Evolutionary conservation across 2,797 vertebrate genomes (phyloP), one percentile per base, ranked within the genome.

Genomic region (Pipistrellus kuhlii): DNA sequence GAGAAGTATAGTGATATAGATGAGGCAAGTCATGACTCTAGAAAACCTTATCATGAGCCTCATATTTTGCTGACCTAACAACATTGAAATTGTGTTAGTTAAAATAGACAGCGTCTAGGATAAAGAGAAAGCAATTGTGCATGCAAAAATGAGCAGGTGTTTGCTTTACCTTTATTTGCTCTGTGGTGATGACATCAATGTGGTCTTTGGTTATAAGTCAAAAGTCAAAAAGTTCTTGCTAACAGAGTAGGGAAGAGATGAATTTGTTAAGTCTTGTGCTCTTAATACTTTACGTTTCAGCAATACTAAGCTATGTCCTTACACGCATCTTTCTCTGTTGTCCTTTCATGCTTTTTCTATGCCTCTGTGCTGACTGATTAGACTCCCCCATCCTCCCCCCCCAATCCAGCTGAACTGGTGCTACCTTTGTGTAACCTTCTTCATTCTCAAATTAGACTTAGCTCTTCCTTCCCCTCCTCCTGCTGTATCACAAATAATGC

Each of bases 401-500:
- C 32, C 64, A 25, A 84, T 32, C n/a, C 41, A 77, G 13, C 15
- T 68, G 3, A n/a, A 73, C 3, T 5, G 1, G 71, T 87, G 82
- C 14, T 92, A 14, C 21, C 53, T 82, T 80, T 85, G 53, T 91
- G 90, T 91, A 76, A 30, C 75, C 53, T 84, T 91, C 30, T 30
- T 77, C 10, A 41, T 18, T n/a, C 11, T 32, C n/a, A n/a, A 12
- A 30, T 46, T 85, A 81, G 69, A 57, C 30, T 15, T 82, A 51
- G 30, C 3, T 57, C 14, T 81, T 78, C 8, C 51, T 21, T 38
- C 3, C 17, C 4, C 2, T 85, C 25, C 53, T 85, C 8, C 62
- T 69, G 30, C 46, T 85, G 4, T 62, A n/a, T 30, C 38, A 38
- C 23, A 76, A 86, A 15, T 27, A 71, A 57, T 64, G 83, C n/a